Evolutionary conservation across 2,888 invertebrate species (phyloP).

Genomic region (Lithophane leautieri): DNA sequence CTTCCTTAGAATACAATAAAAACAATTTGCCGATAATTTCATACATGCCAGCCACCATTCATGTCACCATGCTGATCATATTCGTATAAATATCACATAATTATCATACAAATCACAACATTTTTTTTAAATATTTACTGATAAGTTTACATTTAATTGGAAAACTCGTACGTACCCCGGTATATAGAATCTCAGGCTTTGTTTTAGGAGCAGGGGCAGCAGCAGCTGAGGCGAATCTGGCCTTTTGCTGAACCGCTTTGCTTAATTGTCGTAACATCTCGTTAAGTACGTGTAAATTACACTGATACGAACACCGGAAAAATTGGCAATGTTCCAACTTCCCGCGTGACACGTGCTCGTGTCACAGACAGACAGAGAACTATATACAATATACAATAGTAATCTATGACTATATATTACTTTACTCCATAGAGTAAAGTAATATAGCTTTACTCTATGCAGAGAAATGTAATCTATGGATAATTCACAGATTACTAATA

Average conservation of each 20-base stretch:
- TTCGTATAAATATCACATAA: background rate
- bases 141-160: conserved; percentile 12
- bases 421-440: no score
- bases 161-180: conserved; percentile 89
- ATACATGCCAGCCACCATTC: no score
- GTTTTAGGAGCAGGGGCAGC: conserved; percentile 92
- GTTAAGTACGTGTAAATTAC: conserved; percentile 7
- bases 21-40: background rate
- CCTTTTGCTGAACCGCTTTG: conserved; percentile 82
- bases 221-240: conserved; percentile 91
- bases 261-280: conserved; percentile 63
- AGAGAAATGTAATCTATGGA: no score
- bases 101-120: background rate
- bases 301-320: conserved; percentile 7
- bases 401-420: no score
- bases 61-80: background rate
- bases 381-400: no score
- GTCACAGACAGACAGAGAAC: no score
- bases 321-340: conserved; percentile 47
- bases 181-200: conserved; percentile 94
- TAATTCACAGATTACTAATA: no score
- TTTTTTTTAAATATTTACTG: background rate
- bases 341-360: conserved; percentile 29
- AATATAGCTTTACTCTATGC: no score
- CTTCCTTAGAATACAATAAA: background rate